Percentiles rank a stretch among this genome's conserved stretches.
phyloP scores from a whole-genome alignment of 2,113 vertebrate genomes.

The Nibea coibor region DNA sequence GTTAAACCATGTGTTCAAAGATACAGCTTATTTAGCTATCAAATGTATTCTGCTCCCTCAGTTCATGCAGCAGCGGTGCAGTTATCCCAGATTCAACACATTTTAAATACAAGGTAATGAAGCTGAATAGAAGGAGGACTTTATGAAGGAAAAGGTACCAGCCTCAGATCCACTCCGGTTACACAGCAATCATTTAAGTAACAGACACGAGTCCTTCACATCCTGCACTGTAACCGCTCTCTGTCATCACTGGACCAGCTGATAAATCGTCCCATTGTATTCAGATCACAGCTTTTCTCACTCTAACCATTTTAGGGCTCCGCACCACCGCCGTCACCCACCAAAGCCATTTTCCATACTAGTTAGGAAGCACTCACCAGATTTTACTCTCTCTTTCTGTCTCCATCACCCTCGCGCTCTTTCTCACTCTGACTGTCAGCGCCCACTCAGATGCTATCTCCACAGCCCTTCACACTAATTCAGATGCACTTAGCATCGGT shows the following conservation, averaged over 20 bases:
- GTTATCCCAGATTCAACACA: not conserved
- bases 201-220: slow-evolving; percentile 6
- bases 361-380: slow-evolving; percentile 63
- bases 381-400: slow-evolving; percentile 45
- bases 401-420: slow-evolving; percentile 37
- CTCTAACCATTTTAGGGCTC: slow-evolving; percentile 21
- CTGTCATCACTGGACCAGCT: slow-evolving; percentile 12
- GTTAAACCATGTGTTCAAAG: not conserved
- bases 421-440: slow-evolving; percentile 45
- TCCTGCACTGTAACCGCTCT: slow-evolving; percentile 14
- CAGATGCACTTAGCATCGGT: slow-evolving; percentile 73
- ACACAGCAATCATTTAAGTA: not conserved
- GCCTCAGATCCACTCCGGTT: not conserved
- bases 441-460: slow-evolving; percentile 77
- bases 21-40: not conserved
- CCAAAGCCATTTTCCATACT: slow-evolving; percentile 63
- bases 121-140: not conserved
- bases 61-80: not conserved
- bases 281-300: slow-evolving; percentile 48
- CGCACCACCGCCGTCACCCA: slow-evolving; percentile 41
- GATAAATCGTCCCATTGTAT: slow-evolving; percentile 45
- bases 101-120: not conserved
- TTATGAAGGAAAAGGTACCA: not conserved
- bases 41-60: not conserved
- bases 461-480: slow-evolving; percentile 75